Evolutionary conservation across 2,113 vertebrate genomes (phyloP), one percentile per base, ranked within the genome.

Genomic region (Nerophis lumbriciformis): DNA sequence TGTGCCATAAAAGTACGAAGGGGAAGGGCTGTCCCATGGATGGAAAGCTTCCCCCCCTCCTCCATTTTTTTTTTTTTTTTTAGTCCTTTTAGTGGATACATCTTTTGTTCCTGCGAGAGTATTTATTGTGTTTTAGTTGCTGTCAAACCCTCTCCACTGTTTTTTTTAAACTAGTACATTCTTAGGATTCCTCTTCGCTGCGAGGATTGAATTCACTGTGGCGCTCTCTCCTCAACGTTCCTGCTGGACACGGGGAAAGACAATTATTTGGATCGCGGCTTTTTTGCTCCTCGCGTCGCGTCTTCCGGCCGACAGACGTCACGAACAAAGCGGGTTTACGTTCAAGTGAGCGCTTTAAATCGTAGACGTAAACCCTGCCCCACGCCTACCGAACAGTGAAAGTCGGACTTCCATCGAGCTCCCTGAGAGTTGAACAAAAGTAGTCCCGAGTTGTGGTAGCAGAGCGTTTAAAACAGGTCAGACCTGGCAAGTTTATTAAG

Each of bases 111-210:
- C 66, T 85, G 72, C 76, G 62, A 81, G 69, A 81, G 76, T 91
- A 91, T 90, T 90, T 90, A 90, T 90, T 88, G 79, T 89, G 83
- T 87, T 89, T 85, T 88, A 85, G 77, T 87, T 85, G 62, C 63
- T 77, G 75, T 82, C 79, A 47, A 83, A 73, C 65, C 80, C 80
- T 80, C 79, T 85, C 79, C 73, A 79, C 82, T 82, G 79, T 76
- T 87, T 45, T 45, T 44, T 10, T 10, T 12, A 8, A 85, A 83
- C 9, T 87, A 82, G 82, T 84, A 48, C 70, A 72, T 72, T 83
- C 75, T 79, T 85, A 73, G 66, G 72, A 77, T 76, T 75, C 74
- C 65, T 81, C 80, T 68, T 77, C 69, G 59, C 66, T 58, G 69
- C 71, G 80, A 70, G 37, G 67, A 75, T 83, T 84, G 84, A 75